Percentiles rank a stretch among this genome's conserved stretches.
These are phyloP conservation scores for Luffia ferchaultella DNA, from an alignment of 2,888 invertebrate genomes.

Conservation along the genomic window DNA sequence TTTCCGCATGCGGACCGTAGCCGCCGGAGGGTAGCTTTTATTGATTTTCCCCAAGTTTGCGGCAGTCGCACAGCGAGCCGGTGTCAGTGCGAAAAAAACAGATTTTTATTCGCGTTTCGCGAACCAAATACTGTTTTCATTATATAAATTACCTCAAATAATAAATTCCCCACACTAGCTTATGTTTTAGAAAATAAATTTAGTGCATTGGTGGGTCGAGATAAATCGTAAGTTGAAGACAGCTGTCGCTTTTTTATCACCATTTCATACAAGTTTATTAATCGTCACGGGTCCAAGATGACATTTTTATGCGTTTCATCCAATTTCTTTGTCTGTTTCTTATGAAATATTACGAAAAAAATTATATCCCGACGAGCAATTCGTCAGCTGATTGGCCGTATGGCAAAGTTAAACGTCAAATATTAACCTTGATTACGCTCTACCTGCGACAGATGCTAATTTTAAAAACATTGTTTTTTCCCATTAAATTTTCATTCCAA, in stretches of 20 bases:
- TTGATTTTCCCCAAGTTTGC: slow-evolving; percentile 61
- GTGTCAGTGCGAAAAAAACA: slow-evolving; percentile 58
- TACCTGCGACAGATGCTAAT: too few species aligned
- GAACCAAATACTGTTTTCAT: slow-evolving; percentile 23
- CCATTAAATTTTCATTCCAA: too few species aligned
- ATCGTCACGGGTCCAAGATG: too few species aligned
- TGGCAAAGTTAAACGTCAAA: too few species aligned
- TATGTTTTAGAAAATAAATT: neutral
- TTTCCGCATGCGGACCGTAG: slow-evolving; percentile 50
- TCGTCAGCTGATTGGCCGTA: too few species aligned
- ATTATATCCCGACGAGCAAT: too few species aligned
- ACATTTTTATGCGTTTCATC: too few species aligned
- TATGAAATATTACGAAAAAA: too few species aligned
- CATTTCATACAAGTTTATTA: too few species aligned
- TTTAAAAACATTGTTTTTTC: too few species aligned
- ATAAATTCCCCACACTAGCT: neutral
- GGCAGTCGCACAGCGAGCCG: slow-evolving; percentile 57
- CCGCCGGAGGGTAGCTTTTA: slow-evolving; percentile 37
- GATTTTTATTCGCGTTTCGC: slow-evolving; percentile 47
- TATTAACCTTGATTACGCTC: too few species aligned
- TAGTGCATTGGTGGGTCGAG: neutral
- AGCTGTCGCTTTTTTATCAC: neutral
- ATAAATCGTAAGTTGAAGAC: neutral
- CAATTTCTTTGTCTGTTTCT: too few species aligned
- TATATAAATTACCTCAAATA: neutral